Evolutionary conservation across 2,113 vertebrate genomes (phyloP), one percentile per base, ranked within the genome.

Genomic region (Apteryx mantelli): DNA sequence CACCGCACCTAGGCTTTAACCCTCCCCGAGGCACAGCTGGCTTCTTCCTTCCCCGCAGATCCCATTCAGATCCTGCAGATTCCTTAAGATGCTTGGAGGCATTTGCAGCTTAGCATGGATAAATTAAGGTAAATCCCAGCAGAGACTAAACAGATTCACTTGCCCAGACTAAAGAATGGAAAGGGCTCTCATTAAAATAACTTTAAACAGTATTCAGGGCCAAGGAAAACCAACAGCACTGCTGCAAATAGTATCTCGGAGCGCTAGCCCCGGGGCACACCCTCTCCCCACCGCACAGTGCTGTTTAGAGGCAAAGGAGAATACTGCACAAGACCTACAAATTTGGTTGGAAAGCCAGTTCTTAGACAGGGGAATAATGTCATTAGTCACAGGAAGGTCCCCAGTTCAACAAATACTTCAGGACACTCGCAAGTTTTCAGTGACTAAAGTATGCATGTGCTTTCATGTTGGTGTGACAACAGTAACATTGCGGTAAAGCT

Each of bases 201-300:
- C 83, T 92, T 69, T 32, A 81, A 96, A 94, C 77, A 83, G 50
- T 91, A n/a, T 25, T 74, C 44, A 13, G 34, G 68, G 95, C 97
- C 95, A 96, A 86, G 46, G 63, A 50, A 95, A 95, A 93, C 88
- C 92, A 88, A 38, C 64, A 85, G 65, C 4, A 2, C 44, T 53
- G 75, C 82, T 89, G 44, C 30, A 65, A 75, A 61, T 53, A 61
- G 93, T 70, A 25, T 52, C 74, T 60, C 10, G 2, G 24, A 78
- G 91, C 26, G 14, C 84, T n/a, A 7, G 48, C 66, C 89, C 5
- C 0, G 48, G 40, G 92, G 93, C 95, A 93, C 96, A 91, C 93
- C 94, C 96, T 73, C 74, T 18, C 63, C 32, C 42, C 56, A 89
- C 22, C 86, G 65, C 74, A 34, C 0, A n/a, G 53, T 0, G 82